Percentiles rank a stretch among this genome's conserved stretches.
These are phyloP conservation scores for Xenopus petersii DNA, from an alignment of 2,797 vertebrate species.

Conservation along the genomic window DNA sequence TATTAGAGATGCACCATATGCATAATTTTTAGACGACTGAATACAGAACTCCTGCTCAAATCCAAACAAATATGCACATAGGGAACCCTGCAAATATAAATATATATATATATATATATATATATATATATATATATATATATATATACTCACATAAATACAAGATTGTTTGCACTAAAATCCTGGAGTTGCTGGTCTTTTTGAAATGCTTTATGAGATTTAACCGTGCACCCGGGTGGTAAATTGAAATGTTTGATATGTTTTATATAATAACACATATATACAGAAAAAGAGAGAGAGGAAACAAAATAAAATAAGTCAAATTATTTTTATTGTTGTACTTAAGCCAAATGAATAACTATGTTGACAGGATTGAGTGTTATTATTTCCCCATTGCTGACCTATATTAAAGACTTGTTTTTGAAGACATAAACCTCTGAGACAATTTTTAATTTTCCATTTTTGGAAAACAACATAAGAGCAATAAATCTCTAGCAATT, in stretches of 20 bases:
- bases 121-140: slow-evolving; percentile 5
- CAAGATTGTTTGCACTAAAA: not conserved
- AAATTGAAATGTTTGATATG: too few relatives aligned
- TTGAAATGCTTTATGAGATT: too few relatives aligned
- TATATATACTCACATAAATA: not conserved
- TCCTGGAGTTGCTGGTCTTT: too few relatives aligned
- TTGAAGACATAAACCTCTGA: not conserved
- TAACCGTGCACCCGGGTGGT: too few relatives aligned
- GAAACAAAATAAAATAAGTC: too few relatives aligned
- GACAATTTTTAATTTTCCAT: slow-evolving; percentile 31
- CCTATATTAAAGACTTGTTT: slow-evolving; percentile 44
- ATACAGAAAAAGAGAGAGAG: too few relatives aligned
- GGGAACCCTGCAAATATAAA: too few relatives aligned
- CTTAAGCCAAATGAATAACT: slow-evolving; percentile 1
- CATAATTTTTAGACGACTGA: too few relatives aligned
- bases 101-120: not conserved
- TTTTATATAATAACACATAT: too few relatives aligned
- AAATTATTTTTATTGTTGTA: not conserved
- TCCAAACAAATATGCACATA: too few relatives aligned
- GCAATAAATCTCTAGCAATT: slow-evolving; percentile 45
- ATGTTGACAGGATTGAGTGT: slow-evolving; percentile 22
- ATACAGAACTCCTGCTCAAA: too few relatives aligned
- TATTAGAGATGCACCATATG: too few relatives aligned
- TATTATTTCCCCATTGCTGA: slow-evolving; percentile 6
- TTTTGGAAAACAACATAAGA: slow-evolving; percentile 37